Evolutionary conservation across 2,888 invertebrate species (phyloP).

Genomic region (Cordilura impudica): DNA sequence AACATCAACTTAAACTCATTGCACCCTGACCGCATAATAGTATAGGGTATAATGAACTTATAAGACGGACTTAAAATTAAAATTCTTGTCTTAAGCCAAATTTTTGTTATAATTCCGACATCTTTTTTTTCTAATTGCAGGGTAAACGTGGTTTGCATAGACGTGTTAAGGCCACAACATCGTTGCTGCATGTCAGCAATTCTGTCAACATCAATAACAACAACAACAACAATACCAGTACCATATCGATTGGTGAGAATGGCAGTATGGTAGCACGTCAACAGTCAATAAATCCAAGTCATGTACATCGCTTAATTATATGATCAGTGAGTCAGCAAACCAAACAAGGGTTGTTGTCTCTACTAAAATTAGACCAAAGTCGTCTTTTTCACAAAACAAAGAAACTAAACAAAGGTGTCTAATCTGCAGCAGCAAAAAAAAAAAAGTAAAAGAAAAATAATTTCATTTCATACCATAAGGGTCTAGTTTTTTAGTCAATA

Average conservation of each 20-base stretch:
- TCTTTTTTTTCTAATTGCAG: slow-evolving; percentile 60
- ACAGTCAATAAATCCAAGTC: slow-evolving; percentile 74
- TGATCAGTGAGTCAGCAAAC: slow-evolving; percentile 60
- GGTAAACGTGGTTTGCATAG: slow-evolving; percentile 73
- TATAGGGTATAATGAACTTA: too few species aligned
- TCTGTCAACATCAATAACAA: slow-evolving; percentile 58
- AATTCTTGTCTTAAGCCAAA: too few species aligned
- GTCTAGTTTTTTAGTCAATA: slow-evolving; percentile 34
- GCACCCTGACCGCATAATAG: too few species aligned
- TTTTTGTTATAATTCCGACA: background rate
- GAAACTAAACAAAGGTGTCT: slow-evolving; percentile 53
- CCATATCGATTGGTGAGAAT: slow-evolving; percentile 59
- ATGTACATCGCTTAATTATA: slow-evolving; percentile 76
- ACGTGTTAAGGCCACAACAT: slow-evolving; percentile 69
- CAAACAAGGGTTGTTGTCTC: slow-evolving; percentile 15
- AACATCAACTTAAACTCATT: too few species aligned
- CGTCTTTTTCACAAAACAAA: slow-evolving; percentile 25
- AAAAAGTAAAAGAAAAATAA: background rate
- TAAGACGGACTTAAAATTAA: too few species aligned
- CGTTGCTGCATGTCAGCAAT: slow-evolving; percentile 66
- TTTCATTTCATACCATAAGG: background rate
- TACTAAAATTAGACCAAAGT: slow-evolving; percentile 53
- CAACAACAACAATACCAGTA: slow-evolving; percentile 55
- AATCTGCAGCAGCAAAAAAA: slow-evolving; percentile 22
- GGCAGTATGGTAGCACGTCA: slow-evolving; percentile 66